Evolutionary conservation across 2,797 vertebrate species (phyloP), one percentile per base, ranked within the genome.

Genomic region (Rhynchonycteris naso): DNA sequence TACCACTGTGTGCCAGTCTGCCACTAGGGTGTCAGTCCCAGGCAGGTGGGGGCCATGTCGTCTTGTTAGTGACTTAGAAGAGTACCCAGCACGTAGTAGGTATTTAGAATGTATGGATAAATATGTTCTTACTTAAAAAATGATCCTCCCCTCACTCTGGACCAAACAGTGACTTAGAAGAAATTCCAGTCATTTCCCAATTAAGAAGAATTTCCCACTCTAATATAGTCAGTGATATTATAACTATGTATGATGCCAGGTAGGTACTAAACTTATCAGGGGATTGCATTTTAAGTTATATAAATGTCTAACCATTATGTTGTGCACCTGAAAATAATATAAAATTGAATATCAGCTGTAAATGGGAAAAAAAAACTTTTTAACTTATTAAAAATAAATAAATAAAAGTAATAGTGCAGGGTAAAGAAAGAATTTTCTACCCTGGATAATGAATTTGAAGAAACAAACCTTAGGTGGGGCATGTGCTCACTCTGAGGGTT

Each of bases 191-290:
- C 56, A 30, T 26, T 78, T 94, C 43, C 18, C 28, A 52, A 5
- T 56, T 28, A n/a, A 16, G 43, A 66, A 59, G 83, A 63, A 38
- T 58, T 47, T 82, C 69, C 72, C 19, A 7, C 38, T 43, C 22
- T 30, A 8, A 14, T 33, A 2, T 50, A 33, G 72, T 19, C 72
- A n/a, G 10, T 68, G 10, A 21, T 33, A 21, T 14, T 54, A n/a
- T 8, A 33, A 24, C 19, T 30, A 5, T 12, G 12, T 35, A 21
- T 24, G n/a, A 33, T 24, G 4, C n/a, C 30, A 35, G 12, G 50
- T 22, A 13, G 30, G 47, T 30, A 14, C 50, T 33, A 13, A 50
- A 33, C 18, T n/a, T 13, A 13, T 0, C 0, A 18, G 13, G 30
- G 74, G 74, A 9, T 9, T 9, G 5, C 30, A 56, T 56, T n/a